Evolutionary conservation across 2,888 invertebrate species (phyloP), one percentile per base, ranked within the genome.

Genomic region (Mythimna vitellina): DNA sequence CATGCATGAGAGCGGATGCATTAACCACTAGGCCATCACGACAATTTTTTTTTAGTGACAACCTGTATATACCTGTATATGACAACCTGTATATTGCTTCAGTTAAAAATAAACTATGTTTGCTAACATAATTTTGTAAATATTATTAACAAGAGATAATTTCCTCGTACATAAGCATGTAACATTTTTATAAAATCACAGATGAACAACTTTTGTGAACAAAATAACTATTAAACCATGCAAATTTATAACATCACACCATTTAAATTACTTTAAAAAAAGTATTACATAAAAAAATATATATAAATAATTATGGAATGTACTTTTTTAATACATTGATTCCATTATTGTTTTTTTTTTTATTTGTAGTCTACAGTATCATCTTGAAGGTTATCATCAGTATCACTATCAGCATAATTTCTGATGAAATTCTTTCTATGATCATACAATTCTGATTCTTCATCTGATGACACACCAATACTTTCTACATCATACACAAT

Each of bases 401-500:
- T 86, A 1, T 93, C 92, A 10, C 88, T 90, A 0, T 87, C 84
- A 17, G 76, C 72, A 6, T 83, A 75, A 17, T 84, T 83, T 53
- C 87, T 89, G 1, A 90, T 78, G 0, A 86, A 82, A 46, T 90
- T 86, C 10, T 85, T 72, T 3, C 86, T 71, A 0, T 77, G 73
- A 14, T 89, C 84, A 12, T 84, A 72, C 0, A 70, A 22, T 0
- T 85, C 78, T 0, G 80, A 74, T 25, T 94, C 94, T 62, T 94
- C 94, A 17, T 93, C 93, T 0, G 95, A 94, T 0, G 93, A 93
- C 0, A 89, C 87, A 10, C 93, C 92, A 56, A 95, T 89, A 20
- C 87, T 86, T 56, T 95, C 94, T 0, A 92, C 83, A 53, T 95
- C 95, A 72, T 95, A 96, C 0, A 89, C 86, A 29, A 96, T 94